phyloP scores from a whole-genome alignment of 2,797 vertebrate species.

The Gobio occitaniae region DNA sequence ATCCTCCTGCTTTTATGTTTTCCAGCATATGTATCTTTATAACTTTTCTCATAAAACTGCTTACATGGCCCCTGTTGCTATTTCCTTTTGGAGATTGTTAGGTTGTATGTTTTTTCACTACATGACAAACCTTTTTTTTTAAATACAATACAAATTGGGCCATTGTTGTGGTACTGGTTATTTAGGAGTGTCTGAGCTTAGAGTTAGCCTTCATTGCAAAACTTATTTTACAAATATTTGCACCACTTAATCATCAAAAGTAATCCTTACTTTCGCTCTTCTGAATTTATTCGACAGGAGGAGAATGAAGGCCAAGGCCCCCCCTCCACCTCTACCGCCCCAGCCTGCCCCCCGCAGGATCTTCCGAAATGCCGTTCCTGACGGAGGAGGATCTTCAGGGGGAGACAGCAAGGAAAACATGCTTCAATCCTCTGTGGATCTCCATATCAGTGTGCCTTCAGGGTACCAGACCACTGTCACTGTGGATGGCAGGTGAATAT shows the following conservation, averaged over 20 bases:
- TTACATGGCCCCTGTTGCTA: background rate
- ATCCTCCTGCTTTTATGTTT: background rate
- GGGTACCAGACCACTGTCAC: slow-evolving; percentile 80
- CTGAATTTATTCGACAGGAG: slow-evolving; percentile 67
- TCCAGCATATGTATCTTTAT: background rate
- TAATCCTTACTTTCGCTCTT: background rate
- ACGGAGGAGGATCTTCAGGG: slow-evolving; percentile 72
- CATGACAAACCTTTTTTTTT: background rate
- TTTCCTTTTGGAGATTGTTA: background rate
- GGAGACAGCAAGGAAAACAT: slow-evolving; percentile 84
- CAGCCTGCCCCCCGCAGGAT: slow-evolving; percentile 75
- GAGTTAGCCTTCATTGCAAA: background rate
- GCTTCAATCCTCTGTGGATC: slow-evolving; percentile 75
- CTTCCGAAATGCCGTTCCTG: slow-evolving; percentile 73
- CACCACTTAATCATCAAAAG: background rate
- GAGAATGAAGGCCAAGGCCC: slow-evolving; percentile 91
- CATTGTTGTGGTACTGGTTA: background rate
- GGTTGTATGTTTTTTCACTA: background rate
- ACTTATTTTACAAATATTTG: background rate
- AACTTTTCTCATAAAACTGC: background rate
- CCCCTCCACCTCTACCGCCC: slow-evolving; percentile 79
- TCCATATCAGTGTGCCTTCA: slow-evolving; percentile 83
- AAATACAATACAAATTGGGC: background rate
- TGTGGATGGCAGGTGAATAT: slow-evolving; percentile 87
- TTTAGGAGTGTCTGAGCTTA: background rate